A percentile compares a stretch with the other conserved stretches of the same genome.
phyloP scores from a whole-genome alignment of 2,888 invertebrate genomes.

The Sinelater perroti region DNA sequence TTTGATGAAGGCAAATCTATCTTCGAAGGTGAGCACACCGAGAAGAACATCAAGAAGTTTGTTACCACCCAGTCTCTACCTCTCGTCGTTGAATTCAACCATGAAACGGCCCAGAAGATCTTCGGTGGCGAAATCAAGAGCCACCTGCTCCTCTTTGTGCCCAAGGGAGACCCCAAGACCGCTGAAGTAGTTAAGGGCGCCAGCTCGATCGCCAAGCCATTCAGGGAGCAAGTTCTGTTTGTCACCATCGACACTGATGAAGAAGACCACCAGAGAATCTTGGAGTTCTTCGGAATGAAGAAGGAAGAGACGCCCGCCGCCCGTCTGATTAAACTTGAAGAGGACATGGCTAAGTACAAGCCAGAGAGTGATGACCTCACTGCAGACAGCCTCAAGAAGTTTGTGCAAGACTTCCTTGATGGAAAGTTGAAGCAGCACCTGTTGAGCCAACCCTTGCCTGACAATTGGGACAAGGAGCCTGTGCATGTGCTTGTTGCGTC shows the following conservation, averaged over 20 bases:
- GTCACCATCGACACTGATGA: slow-evolving; percentile 96
- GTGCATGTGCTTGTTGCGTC: slow-evolving; percentile 93
- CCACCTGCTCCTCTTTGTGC: slow-evolving; percentile 94
- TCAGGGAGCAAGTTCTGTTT: slow-evolving; percentile 91
- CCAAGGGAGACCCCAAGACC: slow-evolving; percentile 87
- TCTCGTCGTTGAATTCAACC: slow-evolving; percentile 93
- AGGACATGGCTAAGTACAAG: slow-evolving; percentile 98
- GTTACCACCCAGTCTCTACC: slow-evolving; percentile 86
- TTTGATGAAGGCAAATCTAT: slow-evolving; percentile 86
- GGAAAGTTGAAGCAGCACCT: slow-evolving; percentile 96
- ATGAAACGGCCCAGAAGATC: slow-evolving; percentile 97
- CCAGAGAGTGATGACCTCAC: slow-evolving; percentile 78
- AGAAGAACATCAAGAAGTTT: slow-evolving; percentile 81
- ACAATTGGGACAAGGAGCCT: slow-evolving; percentile 95
- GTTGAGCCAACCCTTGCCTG: slow-evolving; percentile 91
- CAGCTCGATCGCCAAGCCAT: slow-evolving; percentile 85
- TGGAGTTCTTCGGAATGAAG: slow-evolving; percentile 98
- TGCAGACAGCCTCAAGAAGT: slow-evolving; percentile 75
- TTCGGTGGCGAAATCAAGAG: slow-evolving; percentile 98
- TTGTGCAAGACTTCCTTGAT: slow-evolving; percentile 89
- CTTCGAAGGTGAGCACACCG: slow-evolving; percentile 74
- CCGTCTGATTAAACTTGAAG: slow-evolving; percentile 92
- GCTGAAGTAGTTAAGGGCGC: slow-evolving; percentile 78
- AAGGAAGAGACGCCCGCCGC: slow-evolving; percentile 91
- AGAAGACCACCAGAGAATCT: slow-evolving; percentile 94